Evolutionary conservation across 2,113 vertebrate species (phyloP).

Genomic region (Triplophysa siluroides): DNA sequence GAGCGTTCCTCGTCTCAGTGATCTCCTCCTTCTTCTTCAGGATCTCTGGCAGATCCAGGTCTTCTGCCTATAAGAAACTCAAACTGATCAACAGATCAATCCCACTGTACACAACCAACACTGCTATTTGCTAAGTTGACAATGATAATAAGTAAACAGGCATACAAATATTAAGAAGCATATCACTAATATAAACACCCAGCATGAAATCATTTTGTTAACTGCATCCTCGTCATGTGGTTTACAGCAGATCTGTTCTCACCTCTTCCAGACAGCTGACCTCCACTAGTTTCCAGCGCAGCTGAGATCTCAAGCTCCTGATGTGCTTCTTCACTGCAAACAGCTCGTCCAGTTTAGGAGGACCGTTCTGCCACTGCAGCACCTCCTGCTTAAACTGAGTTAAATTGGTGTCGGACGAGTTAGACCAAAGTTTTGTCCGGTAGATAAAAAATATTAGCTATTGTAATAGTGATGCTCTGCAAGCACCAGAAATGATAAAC

Average conservation of each 20-base stretch:
- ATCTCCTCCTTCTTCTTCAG: conserved; percentile 77
- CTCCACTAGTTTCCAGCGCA: conserved; percentile 78
- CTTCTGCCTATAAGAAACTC: conserved; percentile 67
- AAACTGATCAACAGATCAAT: conserved; percentile 35
- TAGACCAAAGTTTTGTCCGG: background rate
- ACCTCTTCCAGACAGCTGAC: conserved; percentile 78
- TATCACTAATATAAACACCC: background rate
- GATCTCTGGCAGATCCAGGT: conserved; percentile 71
- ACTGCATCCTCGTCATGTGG: background rate
- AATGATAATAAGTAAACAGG: too few relatives aligned
- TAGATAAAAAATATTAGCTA: too few relatives aligned
- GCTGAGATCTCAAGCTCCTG: conserved; percentile 71
- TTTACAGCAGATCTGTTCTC: conserved; percentile 15
- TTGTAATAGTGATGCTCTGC: too few relatives aligned
- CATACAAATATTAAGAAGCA: too few relatives aligned
- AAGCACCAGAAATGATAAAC: too few relatives aligned
- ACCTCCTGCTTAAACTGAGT: conserved; percentile 73
- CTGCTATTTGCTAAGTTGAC: too few relatives aligned
- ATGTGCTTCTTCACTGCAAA: conserved; percentile 74
- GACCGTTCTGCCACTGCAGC: conserved; percentile 68
- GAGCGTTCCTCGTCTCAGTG: conserved; percentile 61
- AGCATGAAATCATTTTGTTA: background rate
- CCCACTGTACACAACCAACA: background rate
- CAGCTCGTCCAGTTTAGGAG: conserved; percentile 67
- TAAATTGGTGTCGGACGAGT: background rate